phyloP scores from a whole-genome alignment of 2,797 vertebrate species.

The Distichodus sexfasciatus region DNA sequence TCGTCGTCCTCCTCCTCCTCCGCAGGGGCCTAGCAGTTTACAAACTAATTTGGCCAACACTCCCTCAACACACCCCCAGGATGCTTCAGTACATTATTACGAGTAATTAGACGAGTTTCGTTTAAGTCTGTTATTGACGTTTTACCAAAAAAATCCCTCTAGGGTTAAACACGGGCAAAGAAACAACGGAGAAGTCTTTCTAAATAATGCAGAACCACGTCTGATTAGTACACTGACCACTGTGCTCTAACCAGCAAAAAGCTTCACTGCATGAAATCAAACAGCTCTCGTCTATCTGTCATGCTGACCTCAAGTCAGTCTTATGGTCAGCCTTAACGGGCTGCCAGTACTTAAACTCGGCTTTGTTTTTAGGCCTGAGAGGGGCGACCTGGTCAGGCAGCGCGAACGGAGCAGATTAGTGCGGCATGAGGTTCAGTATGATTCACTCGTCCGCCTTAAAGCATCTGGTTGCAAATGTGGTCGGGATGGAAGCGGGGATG shows the following conservation, averaged over 20 bases:
- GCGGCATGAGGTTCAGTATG: constrained; percentile 19
- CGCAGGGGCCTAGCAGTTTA: neutral
- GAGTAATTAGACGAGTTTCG: neutral
- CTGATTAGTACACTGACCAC: constrained; percentile 38
- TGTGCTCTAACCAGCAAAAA: no score
- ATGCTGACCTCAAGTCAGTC: no score
- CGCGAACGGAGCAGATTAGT: constrained; percentile 15
- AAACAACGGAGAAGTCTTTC: no score
- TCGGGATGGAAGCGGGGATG: constrained; percentile 26
- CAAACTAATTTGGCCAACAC: neutral
- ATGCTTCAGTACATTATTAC: neutral
- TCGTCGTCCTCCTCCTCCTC: no score
- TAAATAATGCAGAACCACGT: constrained; percentile 37
- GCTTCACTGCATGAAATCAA: no score
- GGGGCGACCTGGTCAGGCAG: neutral
- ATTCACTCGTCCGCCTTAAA: constrained; percentile 17
- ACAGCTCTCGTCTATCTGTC: no score
- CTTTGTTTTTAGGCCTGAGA: no score
- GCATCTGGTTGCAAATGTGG: constrained; percentile 39
- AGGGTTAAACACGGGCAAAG: no score
- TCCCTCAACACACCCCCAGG: neutral
- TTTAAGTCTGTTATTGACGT: no score
- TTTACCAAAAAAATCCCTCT: neutral
- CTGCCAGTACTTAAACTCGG: neutral
- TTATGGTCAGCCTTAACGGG: neutral